Base-by-base conservation (phyloP, 2,113 vertebrate species). In the Gymnarchus niloticus region DNA sequence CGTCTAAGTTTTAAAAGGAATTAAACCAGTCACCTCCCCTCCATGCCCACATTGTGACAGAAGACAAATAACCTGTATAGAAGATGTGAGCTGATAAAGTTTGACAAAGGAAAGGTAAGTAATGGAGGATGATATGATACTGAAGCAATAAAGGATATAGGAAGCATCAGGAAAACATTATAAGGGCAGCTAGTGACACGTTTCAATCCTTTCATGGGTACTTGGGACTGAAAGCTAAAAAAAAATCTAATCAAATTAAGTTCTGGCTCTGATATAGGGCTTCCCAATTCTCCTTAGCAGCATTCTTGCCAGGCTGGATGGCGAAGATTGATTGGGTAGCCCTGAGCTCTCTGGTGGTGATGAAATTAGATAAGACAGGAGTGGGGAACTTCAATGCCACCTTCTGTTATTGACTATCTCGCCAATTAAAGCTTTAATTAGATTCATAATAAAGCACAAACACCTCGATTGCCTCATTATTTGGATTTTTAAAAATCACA, bases 281-380 rank as follows among this genome's bases (percentile, higher is more conserved):
- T 25, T 56, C 28, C 28, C 80, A 65, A 21, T 82, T 54, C 80
- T 33, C 3, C 54, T 49, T 0, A 12, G 80, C 28, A 56, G 51
- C 48, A 19, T 48, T 10, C 12, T 56, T 28, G 17, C 80, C 80
- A 82, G 21, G 28, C n/a, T 4, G 80, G 51, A 82, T 25, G 77
- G 77, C 9, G n/a, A 25, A 25, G 80, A 37, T 54, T 51, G 12
- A 21, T 33, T 33, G 51, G 80, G 25, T n/a, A n/a, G 59, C 25
- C 25, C 49, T 19, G 28, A 33, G 51, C 49, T 14, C 51, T 6
- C n/a, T 14, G 0, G 51, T 3, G 51, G 10, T 6, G 80, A 82
- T 81, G 80, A 54, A 82, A 82, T 82, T 82, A 25, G 25, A 54
- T 52, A 82, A 49, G 80, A 33, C n/a, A 51, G n/a, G 48, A 28